Evolutionary conservation across 2,888 invertebrate species (phyloP).

Genomic region (Rutpela maculata): DNA sequence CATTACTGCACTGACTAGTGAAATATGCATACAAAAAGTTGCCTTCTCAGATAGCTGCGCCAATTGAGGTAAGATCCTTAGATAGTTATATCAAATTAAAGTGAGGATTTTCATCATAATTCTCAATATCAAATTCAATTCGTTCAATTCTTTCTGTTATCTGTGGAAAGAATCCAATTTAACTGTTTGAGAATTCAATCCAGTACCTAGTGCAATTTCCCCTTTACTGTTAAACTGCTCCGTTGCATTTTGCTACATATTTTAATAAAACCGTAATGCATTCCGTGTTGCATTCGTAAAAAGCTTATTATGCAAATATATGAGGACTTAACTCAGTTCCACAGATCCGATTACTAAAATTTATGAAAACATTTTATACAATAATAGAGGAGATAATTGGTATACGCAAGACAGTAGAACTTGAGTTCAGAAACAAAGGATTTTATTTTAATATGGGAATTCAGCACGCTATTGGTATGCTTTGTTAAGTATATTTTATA

Average conservation of each 20-base stretch:
- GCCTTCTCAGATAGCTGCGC: too few relatives aligned
- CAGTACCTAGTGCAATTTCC: not conserved
- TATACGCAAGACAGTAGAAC: not conserved
- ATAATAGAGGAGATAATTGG: slow-evolving; percentile 1
- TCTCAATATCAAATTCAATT: too few relatives aligned
- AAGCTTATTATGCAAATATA: not conserved
- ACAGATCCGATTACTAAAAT: slow-evolving; percentile 11
- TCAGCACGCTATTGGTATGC: not conserved
- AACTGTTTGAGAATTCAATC: not conserved
- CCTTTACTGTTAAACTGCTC: not conserved
- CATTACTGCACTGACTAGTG: too few relatives aligned
- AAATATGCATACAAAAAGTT: too few relatives aligned
- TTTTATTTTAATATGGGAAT: not conserved
- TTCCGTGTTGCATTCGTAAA: not conserved
- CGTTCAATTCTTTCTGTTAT: too few relatives aligned
- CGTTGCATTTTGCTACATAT: slow-evolving; percentile 1
- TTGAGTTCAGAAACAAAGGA: not conserved
- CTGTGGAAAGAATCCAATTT: not conserved
- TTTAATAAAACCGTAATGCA: not conserved
- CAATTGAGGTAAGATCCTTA: too few relatives aligned
- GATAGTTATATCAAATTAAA: too few relatives aligned
- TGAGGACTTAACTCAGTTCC: not conserved
- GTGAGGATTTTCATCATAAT: too few relatives aligned
- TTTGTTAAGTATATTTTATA: not conserved
- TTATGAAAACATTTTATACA: slow-evolving; percentile 18